A percentile compares a stretch with the other conserved stretches of the same genome.
Conservation (phyloP, 2,113 vertebrate species). For the Chlorodrepanis virens region DNA sequence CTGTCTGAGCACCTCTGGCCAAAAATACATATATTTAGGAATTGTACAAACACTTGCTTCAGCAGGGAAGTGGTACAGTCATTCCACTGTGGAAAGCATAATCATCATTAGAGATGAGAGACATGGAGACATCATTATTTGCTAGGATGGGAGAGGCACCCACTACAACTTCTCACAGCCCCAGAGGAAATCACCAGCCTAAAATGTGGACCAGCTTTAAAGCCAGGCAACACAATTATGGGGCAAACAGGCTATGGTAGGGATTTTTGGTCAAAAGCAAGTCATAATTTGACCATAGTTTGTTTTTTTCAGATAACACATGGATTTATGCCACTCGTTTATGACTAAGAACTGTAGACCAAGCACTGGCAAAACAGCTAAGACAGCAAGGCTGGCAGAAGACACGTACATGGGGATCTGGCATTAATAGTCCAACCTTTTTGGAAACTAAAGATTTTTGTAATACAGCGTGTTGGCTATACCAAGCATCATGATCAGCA, state of each 20-base stretch:
- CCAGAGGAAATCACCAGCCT: neutral
- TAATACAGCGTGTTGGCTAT: neutral
- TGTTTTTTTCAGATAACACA: neutral
- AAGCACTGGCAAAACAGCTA: neutral
- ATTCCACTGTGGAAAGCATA: neutral
- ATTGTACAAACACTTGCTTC: neutral
- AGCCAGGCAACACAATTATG: neutral
- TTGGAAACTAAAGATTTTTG: neutral
- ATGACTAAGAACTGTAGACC: neutral
- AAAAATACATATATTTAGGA: neutral
- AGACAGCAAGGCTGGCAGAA: neutral
- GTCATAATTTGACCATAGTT: neutral
- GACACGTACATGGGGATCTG: rapidly evolving
- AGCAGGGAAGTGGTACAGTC: neutral
- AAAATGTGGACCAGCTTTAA: neutral
- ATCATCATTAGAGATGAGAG: neutral
- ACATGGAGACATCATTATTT: rapidly evolving
- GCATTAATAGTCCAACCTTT: neutral
- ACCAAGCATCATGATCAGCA: neutral
- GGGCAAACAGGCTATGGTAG: neutral
- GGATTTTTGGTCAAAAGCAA: neutral
- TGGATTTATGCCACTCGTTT: neutral
- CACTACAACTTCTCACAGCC: neutral
- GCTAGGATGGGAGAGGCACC: neutral
- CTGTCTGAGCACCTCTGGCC: neutral